These are phyloP conservation scores for Campoletis raptor DNA, from an alignment of 2,888 invertebrate species.

Conservation along the genomic window DNA sequence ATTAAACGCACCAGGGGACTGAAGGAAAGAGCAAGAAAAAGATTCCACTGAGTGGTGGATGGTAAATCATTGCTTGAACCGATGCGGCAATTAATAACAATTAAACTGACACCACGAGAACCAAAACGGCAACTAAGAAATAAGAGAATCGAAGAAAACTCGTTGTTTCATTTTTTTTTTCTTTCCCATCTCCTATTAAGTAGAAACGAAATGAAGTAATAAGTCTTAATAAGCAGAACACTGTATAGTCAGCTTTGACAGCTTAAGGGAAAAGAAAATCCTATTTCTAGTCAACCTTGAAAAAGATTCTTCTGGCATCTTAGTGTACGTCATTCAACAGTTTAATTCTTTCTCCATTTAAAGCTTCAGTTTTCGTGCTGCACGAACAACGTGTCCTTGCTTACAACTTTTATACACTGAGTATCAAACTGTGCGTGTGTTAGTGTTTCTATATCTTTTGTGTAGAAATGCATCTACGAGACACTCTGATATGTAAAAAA, in stretches of 20 bases:
- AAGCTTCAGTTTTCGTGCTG: constrained; percentile 33
- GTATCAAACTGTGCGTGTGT: not conserved
- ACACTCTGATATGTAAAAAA: not conserved
- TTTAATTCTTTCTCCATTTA: constrained; percentile 15
- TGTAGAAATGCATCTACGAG: not conserved
- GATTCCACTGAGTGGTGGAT: constrained; percentile 47
- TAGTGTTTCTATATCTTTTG: not conserved
- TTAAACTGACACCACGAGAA: constrained; percentile 72
- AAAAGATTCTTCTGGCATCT: constrained; percentile 38
- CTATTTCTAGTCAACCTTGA: constrained; percentile 34
- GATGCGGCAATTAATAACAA: constrained; percentile 84
- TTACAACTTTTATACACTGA: constrained; percentile 34
- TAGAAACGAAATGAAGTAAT: constrained; percentile 67
- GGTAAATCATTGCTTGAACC: constrained; percentile 83
- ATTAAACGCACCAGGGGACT: constrained; percentile 32
- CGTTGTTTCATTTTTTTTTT: constrained; percentile 55
- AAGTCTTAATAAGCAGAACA: constrained; percentile 76
- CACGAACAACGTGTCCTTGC: constrained; percentile 45
- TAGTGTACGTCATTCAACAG: not conserved
- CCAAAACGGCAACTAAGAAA: not conserved
- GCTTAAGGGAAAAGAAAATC: not conserved
- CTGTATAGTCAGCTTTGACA: constrained; percentile 40
- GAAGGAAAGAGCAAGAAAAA: constrained; percentile 41
- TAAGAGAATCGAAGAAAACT: constrained; percentile 68
- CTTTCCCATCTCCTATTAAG: constrained; percentile 18